These are phyloP conservation scores for Micromussa lordhowensis DNA, from an alignment of 92 coral and sea anemone genomes.

Conservation along the genomic window DNA sequence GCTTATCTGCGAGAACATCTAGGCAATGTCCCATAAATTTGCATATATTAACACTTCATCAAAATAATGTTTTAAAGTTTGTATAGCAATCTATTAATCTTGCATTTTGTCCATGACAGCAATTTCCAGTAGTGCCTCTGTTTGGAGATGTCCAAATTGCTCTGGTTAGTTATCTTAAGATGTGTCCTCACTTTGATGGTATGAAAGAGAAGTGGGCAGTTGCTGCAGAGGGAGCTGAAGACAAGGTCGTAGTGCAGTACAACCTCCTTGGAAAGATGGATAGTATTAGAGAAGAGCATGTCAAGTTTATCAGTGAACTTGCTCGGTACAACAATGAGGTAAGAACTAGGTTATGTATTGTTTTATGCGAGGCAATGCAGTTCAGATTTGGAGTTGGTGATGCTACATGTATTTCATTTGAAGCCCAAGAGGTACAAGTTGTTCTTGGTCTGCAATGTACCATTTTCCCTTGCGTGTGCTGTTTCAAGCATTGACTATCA, in stretches of 20 bases:
- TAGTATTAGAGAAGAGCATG: slow-evolving; percentile 92
- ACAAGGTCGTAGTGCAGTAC: slow-evolving; percentile 87
- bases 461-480: too few relatives aligned
- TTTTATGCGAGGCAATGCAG: neutral
- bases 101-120: slow-evolving; percentile 54
- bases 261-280: slow-evolving; percentile 92
- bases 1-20: too few relatives aligned
- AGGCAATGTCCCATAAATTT: too few relatives aligned
- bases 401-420: too few relatives aligned
- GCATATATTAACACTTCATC: too few relatives aligned
- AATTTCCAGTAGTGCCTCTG: slow-evolving; percentile 96
- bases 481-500: too few relatives aligned
- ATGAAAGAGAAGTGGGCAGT: slow-evolving; percentile 95
- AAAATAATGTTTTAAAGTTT: too few relatives aligned
- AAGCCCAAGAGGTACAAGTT: too few relatives aligned
- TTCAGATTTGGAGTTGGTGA: neutral
- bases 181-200: slow-evolving; percentile 93
- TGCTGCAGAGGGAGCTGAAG: slow-evolving; percentile 91
- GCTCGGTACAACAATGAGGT: slow-evolving; percentile 99
- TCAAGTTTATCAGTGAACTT: slow-evolving; percentile 94
- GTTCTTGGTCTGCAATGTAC: too few relatives aligned
- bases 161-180: slow-evolving; percentile 90
- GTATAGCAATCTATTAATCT: too few relatives aligned
- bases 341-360: neutral
- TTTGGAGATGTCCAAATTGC: slow-evolving; percentile 99